phyloP scores from a whole-genome alignment of 2,888 invertebrate species.

The Dolichomitus sp. region DNA sequence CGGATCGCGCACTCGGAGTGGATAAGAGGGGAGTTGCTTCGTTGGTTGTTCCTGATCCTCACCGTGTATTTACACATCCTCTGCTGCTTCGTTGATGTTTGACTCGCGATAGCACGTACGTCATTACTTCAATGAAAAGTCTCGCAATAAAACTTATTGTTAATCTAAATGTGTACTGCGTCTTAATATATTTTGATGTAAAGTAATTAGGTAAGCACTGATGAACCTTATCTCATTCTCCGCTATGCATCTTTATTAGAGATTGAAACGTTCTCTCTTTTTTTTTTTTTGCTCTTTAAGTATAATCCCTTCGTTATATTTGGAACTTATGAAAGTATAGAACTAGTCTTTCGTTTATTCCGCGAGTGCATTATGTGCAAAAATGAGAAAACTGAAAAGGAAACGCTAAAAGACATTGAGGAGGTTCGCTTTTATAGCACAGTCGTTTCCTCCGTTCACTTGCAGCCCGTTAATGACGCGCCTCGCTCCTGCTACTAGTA shows the following conservation, averaged over 20 bases:
- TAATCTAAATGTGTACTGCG: background rate
- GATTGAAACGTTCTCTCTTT: background rate
- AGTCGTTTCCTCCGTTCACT: background rate
- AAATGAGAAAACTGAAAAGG: slow-evolving; percentile 28
- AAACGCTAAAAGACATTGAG: slow-evolving; percentile 3
- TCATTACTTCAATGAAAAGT: slow-evolving; percentile 17
- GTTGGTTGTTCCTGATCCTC: slow-evolving; percentile 29
- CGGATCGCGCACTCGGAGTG: slow-evolving; percentile 55
- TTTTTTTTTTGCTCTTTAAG: background rate
- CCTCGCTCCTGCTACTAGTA: background rate
- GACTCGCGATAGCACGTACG: slow-evolving; percentile 4
- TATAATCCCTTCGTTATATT: background rate
- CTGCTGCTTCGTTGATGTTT: background rate
- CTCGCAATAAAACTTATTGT: background rate
- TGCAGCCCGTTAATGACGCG: slow-evolving; percentile 28
- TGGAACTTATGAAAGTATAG: slow-evolving; percentile 38
- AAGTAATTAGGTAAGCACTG: background rate
- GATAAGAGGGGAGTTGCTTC: slow-evolving; percentile 8
- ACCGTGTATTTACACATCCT: slow-evolving; percentile 21
- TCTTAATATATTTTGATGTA: background rate
- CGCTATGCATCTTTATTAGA: background rate
- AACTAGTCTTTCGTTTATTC: slow-evolving; percentile 15
- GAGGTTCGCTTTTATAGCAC: background rate
- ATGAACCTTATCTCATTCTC: background rate
- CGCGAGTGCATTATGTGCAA: background rate